phyloP scores from a whole-genome alignment of 1,140 invertebrate species.

The Thereuonema tuberculata region DNA sequence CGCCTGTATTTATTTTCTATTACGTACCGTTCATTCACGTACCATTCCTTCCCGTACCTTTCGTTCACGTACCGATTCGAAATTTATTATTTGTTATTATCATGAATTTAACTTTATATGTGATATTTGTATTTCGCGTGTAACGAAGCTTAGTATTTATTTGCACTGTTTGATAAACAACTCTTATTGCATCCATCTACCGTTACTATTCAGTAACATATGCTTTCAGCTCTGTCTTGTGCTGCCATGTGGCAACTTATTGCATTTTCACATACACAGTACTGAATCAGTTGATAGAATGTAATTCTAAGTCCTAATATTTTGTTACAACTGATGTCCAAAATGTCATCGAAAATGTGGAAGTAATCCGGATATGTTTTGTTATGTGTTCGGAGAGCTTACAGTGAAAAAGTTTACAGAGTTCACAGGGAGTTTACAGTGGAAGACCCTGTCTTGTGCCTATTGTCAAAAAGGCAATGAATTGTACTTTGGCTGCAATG shows the following conservation, averaged over 20 bases:
- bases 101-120: not conserved
- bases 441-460: not conserved
- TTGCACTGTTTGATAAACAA: too few species aligned
- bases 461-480: not conserved
- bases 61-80: too few species aligned
- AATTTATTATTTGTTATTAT: not conserved
- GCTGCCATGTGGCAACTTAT: not conserved
- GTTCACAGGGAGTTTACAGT: too few species aligned
- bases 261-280: not conserved
- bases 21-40: not conserved
- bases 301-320: not conserved
- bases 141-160: not conserved
- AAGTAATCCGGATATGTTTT: not conserved
- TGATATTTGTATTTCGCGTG: not conserved
- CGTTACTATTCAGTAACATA: not conserved
- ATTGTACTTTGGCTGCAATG: not conserved
- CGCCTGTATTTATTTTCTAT: not conserved
- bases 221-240: not conserved
- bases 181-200: not conserved
- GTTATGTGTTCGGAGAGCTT: not conserved
- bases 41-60: too few species aligned
- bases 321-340: not conserved
- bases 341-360: not conserved
- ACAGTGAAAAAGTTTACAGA: too few species aligned
- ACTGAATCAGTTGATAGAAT: not conserved